Evolutionary conservation across 2,797 vertebrate species (phyloP), one percentile per base, ranked within the genome.

Genomic region (Cynopterus sphinx): DNA sequence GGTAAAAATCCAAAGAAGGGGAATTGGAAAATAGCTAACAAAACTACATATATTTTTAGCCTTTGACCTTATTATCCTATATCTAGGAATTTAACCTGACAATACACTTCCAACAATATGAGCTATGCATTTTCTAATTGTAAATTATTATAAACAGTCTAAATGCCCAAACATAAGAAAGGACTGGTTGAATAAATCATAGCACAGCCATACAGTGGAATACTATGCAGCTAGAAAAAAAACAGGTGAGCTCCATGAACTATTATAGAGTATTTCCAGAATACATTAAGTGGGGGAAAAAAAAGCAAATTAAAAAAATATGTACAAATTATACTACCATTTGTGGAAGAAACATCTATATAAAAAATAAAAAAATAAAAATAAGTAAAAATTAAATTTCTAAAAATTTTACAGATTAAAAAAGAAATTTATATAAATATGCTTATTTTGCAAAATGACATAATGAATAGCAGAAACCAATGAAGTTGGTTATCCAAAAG

Each of bases 391-490:
- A 49, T 49, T 15, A 49, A 49, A 49, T 49, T 49, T 49, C 46
- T 49, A 49, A 49, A 49, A 49, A 49, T 49, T 49, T 13, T 49
- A 49, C 46, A 49, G 46, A 49, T 49, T 15, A 49, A 49, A 46
- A 49, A 87, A 88, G 7, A 90, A 71, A 46, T 59, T 53, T 94
- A 53, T 19, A 63, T 39, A 84, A 79, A 49, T 9, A 51, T 7
- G 21, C 10, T 46, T 84, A 74, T 57, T 91, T 83, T 96, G 11
- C 78, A 92, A 95, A 65, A 95, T 90, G 5, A 81, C 63, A 90
- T 28, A 85, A 90, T 91, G 68, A 26, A 51, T 70, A 93, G 31
- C 16, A 63, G 22, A 77, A 78, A 43, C 51, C 31, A 84, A 26
- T 53, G 36, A 97, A 59, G 17, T 6, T 74, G 39, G 46, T 87